Percentiles rank a stretch among this genome's conserved stretches.
phyloP scores from a whole-genome alignment of 2,888 invertebrate species.

The Drosophila peninsularis region DNA sequence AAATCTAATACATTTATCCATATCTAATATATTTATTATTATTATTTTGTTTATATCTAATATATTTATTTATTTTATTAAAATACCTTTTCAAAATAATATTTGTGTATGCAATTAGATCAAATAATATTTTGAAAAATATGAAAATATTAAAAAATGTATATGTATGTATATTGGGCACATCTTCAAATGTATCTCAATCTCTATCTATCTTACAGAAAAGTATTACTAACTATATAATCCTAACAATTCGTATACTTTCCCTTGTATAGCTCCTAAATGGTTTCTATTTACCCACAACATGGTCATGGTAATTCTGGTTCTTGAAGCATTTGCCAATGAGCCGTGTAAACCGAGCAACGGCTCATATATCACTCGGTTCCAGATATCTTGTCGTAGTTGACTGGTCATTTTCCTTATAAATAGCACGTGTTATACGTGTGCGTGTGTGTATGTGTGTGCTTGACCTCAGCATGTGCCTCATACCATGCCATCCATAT shows the following conservation, averaged over 20 bases:
- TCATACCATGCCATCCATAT: slow-evolving; percentile 6
- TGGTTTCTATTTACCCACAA: slow-evolving; percentile 6
- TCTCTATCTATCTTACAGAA: too few relatives aligned
- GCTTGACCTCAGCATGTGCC: slow-evolving; percentile 11
- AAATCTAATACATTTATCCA: background rate
- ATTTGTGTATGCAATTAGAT: too few relatives aligned
- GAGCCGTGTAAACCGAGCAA: slow-evolving; percentile 10
- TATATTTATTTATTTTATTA: background rate
- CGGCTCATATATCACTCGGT: slow-evolving; percentile 4
- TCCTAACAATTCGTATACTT: background rate
- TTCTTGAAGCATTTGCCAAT: slow-evolving; percentile 11
- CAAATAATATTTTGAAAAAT: too few relatives aligned
- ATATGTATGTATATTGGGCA: too few relatives aligned
- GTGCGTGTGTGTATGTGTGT: background rate
- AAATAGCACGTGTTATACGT: slow-evolving; percentile 14
- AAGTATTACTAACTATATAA: background rate
- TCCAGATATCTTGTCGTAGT: slow-evolving; percentile 5
- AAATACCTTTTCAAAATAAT: too few relatives aligned
- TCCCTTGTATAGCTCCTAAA: background rate
- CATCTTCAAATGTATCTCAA: too few relatives aligned
- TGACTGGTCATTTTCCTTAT: slow-evolving; percentile 11
- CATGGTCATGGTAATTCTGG: slow-evolving; percentile 10
- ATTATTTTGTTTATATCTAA: background rate
- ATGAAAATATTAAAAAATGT: too few relatives aligned
- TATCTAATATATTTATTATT: background rate